Evolutionary conservation across 2,113 vertebrate genomes (phyloP), one percentile per base, ranked within the genome.

Genomic region (Balaeniceps rex): DNA sequence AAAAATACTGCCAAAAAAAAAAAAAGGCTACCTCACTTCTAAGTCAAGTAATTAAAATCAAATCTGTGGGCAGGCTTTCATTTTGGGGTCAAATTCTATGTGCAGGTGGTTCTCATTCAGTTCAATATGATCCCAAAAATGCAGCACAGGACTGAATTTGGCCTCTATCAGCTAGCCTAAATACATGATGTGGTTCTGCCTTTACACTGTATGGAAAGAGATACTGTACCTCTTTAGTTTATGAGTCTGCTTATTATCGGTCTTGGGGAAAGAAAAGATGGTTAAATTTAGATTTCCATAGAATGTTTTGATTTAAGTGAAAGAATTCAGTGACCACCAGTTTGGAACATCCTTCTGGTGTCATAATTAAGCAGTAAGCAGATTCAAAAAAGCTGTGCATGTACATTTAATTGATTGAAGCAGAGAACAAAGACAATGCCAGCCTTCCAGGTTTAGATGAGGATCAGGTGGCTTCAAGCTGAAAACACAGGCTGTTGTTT

Each of bases 291-390:
- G 88, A 90, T 93, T 95, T 87, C 66, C 57, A 86, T 90, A 93
- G 79, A 88, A 93, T 87, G 96, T 94, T 97, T 96, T 94, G 51
- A 97, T 97, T 97, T 95, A 93, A 95, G 70, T 34, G 61, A 80
- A 97, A 86, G 90, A 95, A 96, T 95, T 94, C 69, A 81, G 51
- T 94, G 94, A 94, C 94, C 92, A 96, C 88, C 70, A 70, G 80
- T 89, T 95, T 94, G 87, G 94, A 97, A 94, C 74, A 93, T 93
- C 86, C 66, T 93, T 85, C 90, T 94, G 16, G 84, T 95, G 86
- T 94, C 88, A 66, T 83, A 92, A 97, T 51, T 29, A 94, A 94
- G 83, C 55, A 89, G 80, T 26, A 83, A 85, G 93, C 11, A 94
- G 89, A 95, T 93, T 94, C 3, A 9, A 96, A 95, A 96, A 97